Evolutionary conservation across 1,140 invertebrate genomes (phyloP).

Genomic region (Ylistrum balloti): DNA sequence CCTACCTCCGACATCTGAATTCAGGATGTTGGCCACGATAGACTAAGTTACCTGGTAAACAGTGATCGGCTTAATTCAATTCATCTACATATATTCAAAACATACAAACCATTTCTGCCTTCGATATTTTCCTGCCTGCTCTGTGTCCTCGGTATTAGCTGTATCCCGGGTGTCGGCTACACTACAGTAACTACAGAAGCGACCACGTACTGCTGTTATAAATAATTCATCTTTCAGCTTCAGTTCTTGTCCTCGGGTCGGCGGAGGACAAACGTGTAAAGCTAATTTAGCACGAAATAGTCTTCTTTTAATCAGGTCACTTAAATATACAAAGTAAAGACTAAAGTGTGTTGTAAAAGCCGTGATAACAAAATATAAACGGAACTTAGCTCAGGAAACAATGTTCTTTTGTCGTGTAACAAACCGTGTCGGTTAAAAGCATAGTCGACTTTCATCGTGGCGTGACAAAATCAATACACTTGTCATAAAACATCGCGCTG

Average conservation of each 20-base stretch:
- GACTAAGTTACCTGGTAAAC: too few relatives aligned
- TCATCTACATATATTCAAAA: background rate
- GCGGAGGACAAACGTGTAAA: background rate
- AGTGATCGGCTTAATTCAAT: background rate
- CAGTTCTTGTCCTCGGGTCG: background rate
- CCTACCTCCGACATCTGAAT: too few relatives aligned
- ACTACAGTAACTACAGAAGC: background rate
- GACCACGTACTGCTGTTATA: background rate
- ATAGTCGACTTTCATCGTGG: too few relatives aligned
- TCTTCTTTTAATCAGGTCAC: background rate
- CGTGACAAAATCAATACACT: too few relatives aligned
- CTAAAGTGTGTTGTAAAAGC: background rate
- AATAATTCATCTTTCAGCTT: constrained; percentile 19
- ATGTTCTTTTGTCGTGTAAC: background rate
- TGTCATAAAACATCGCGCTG: too few relatives aligned
- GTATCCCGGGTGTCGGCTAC: background rate
- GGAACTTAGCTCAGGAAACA: background rate
- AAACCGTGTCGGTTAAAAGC: too few relatives aligned
- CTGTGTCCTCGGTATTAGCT: background rate
- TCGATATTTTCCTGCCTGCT: background rate
- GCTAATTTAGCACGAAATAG: background rate
- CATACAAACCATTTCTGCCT: background rate
- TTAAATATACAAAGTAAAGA: background rate
- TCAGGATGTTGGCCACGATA: too few relatives aligned
- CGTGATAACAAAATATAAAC: background rate